phyloP scores from a whole-genome alignment of 2,888 invertebrate species.

The Habrosyne pyritoides region DNA sequence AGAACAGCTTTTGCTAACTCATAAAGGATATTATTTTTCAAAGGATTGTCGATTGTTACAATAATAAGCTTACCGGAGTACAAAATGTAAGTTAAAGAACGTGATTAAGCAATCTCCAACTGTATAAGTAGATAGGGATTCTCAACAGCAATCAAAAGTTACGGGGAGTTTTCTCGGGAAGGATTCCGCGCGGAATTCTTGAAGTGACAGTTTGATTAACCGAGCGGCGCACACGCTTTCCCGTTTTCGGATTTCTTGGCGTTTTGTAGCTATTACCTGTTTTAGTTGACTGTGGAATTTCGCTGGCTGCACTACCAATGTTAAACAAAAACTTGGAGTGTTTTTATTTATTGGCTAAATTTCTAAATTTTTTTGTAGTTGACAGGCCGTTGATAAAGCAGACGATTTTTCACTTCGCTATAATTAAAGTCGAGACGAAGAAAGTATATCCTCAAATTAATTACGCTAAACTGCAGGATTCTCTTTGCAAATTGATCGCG shows the following conservation, averaged over 20 bases:
- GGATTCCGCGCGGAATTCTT: constrained; percentile 82
- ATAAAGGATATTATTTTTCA: constrained; percentile 1
- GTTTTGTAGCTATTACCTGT: constrained; percentile 68
- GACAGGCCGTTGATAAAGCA: background rate
- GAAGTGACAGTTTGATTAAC: constrained; percentile 84
- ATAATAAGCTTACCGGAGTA: constrained; percentile 15
- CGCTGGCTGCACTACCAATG: constrained; percentile 34
- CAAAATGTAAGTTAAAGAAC: constrained; percentile 49
- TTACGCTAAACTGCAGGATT: constrained; percentile 43
- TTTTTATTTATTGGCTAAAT: background rate
- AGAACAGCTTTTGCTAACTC: background rate
- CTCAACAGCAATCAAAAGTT: constrained; percentile 80
- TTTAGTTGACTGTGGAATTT: constrained; percentile 60
- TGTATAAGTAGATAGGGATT: constrained; percentile 72
- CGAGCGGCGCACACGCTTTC: constrained; percentile 78
- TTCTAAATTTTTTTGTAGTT: background rate
- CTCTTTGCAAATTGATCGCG: constrained; percentile 60
- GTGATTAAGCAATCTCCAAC: constrained; percentile 76
- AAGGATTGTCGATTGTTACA: constrained; percentile 1
- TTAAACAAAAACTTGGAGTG: constrained; percentile 9
- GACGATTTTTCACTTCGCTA: constrained; percentile 19
- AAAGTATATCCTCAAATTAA: constrained; percentile 44
- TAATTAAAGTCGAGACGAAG: constrained; percentile 19
- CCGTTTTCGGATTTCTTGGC: constrained; percentile 72
- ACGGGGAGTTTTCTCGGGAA: constrained; percentile 75